These are phyloP conservation scores for Euzophera pinguis DNA, from an alignment of 2,888 invertebrate genomes.

Conservation along the genomic window DNA sequence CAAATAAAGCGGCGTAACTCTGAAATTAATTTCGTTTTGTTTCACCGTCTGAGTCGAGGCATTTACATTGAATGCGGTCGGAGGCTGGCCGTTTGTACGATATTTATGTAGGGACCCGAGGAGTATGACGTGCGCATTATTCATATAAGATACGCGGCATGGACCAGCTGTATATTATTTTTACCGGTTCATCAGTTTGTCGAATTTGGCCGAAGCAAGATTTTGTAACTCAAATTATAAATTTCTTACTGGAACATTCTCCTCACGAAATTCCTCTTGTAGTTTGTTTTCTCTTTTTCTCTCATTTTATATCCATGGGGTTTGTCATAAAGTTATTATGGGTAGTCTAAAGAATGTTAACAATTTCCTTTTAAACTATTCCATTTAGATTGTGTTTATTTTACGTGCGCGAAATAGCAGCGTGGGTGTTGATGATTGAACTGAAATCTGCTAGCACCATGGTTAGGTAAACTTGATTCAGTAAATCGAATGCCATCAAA, in stretches of 20 bases:
- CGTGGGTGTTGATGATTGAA: conserved; percentile 30
- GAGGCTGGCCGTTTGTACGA: conserved; percentile 70
- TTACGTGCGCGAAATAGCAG: conserved; percentile 19
- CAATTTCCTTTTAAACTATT: conserved; percentile 10
- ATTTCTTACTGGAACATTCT: background rate
- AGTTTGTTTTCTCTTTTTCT: background rate
- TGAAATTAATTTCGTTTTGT: conserved; percentile 79
- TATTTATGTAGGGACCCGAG: conserved; percentile 74
- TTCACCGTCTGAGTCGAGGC: conserved; percentile 71
- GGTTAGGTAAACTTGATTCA: conserved; percentile 21
- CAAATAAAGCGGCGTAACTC: conserved; percentile 71
- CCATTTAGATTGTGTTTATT: conserved; percentile 20
- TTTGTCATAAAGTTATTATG: background rate
- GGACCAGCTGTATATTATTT: conserved; percentile 71
- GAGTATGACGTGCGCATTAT: conserved; percentile 76
- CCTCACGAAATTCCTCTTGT: too few relatives aligned
- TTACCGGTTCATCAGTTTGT: conserved; percentile 68
- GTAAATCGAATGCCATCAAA: conserved; percentile 61
- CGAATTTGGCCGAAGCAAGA: conserved; percentile 35
- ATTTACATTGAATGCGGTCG: conserved; percentile 79
- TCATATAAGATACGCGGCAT: conserved; percentile 65
- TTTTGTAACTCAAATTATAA: conserved; percentile 19
- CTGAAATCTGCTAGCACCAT: conserved; percentile 29
- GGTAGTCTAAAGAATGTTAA: background rate
- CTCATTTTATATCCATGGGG: background rate